Base-by-base conservation (phyloP, 2,888 invertebrate genomes). In the Drosophila parthenogenetica region DNA sequence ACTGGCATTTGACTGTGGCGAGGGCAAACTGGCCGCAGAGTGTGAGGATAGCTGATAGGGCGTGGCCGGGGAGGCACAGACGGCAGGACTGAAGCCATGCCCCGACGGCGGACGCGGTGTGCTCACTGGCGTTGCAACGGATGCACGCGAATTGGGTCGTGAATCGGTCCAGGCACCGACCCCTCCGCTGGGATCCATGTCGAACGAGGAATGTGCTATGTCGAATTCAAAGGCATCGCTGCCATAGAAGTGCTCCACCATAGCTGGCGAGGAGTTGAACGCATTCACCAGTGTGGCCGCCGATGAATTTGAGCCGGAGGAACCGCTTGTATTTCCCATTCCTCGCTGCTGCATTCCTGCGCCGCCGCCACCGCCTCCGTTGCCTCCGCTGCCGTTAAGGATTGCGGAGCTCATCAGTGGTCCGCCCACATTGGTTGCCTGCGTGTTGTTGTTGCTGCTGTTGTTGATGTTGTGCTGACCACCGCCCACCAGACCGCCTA, bases 371-470 rank as follows among this genome's bases (percentile, higher is more conserved):
- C 22, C 19, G 3, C 19, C 29, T 50, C 66, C 89, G 49, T 65
- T 89, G 51, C 66, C 89, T 48, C 66, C 89, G 16, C 66, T 76
- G 22, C 96, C 96, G 93, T 96, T 96, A 77, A 95, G 94, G 72
- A 96, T 94, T 78, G 94, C 94, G 77, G 94, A 95, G 58, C 95
- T 94, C 95, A 96, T 95, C 75, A 96, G 92, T 19, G 96, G 96
- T 8, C 96, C 96, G 75, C 96, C 96, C 74, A 95, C 93, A 90
- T 91, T 93, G 63, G 92, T 93, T 37, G 91, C 90, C 73, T 90
- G 91, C 62, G 90, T 89, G 82, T 70, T 75, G 62, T 51, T 86
- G 76, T 77, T 85, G 76, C 39, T 80, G 68, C 3, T 57, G 58
- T 84, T 88, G 60, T 77, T 77, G 67, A 90, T 90, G 59, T 88